Evolutionary conservation across 2,113 vertebrate genomes (phyloP).

Genomic region (Ceyx melanurus): DNA sequence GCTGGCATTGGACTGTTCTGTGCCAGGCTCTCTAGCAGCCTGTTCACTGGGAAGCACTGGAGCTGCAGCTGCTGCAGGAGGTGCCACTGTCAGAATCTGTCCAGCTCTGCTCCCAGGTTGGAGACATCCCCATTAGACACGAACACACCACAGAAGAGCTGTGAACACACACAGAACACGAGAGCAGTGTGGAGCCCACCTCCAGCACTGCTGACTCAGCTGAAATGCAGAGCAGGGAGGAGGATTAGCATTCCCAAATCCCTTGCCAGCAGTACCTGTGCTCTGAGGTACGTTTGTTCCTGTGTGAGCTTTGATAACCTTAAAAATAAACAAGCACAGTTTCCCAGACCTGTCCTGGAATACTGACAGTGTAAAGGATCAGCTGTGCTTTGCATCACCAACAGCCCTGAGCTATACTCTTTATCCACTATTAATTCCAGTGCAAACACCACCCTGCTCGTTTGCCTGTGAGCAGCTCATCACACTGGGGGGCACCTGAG

Average conservation of each 20-base stretch:
- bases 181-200: background rate
- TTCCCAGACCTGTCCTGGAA: background rate
- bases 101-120: background rate
- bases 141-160: background rate
- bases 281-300: background rate
- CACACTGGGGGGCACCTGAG: background rate
- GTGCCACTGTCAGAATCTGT: background rate
- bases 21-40: background rate
- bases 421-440: background rate
- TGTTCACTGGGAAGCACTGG: background rate
- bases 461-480: background rate
- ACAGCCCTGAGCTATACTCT: background rate
- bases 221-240: background rate
- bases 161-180: background rate
- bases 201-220: background rate
- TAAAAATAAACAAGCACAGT: background rate
- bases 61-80: background rate
- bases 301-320: background rate
- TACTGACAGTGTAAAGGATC: background rate
- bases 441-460: background rate
- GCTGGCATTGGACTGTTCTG: background rate
- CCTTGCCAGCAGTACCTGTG: background rate
- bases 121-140: background rate
- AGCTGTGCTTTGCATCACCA: background rate
- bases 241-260: background rate